Conservation (phyloP, 2,888 invertebrate species). For the Cheilosia pagana region DNA sequence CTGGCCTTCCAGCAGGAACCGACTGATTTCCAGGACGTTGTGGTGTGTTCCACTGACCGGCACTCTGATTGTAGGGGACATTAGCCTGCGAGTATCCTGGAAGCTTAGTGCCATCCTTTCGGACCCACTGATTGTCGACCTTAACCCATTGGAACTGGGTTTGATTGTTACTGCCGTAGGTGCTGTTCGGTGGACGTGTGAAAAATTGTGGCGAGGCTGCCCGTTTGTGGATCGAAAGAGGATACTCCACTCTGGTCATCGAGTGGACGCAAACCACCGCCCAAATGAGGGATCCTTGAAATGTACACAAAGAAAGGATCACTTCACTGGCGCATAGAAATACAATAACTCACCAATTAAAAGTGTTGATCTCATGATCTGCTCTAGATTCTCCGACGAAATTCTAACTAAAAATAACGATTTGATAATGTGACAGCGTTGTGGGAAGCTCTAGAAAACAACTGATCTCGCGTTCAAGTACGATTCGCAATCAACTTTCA, state of each 20-base stretch:
- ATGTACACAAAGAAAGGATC: not conserved
- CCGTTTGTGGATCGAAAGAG: conserved; percentile 27
- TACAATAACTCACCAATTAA: conserved; percentile 47
- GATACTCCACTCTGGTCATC: conserved; percentile 22
- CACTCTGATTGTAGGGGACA: conserved; percentile 60
- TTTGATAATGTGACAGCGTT: conserved; percentile 23
- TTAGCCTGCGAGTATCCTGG: conserved; percentile 62
- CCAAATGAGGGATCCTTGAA: conserved; percentile 43
- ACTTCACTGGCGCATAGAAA: not conserved
- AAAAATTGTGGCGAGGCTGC: conserved; percentile 47
- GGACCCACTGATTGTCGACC: conserved; percentile 65
- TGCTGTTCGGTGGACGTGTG: conserved; percentile 18
- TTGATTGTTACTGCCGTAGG: conserved; percentile 20
- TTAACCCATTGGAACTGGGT: conserved; percentile 65
- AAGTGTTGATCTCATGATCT: conserved; percentile 65
- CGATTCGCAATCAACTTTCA: conserved; percentile 46
- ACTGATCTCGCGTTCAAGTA: conserved; percentile 50
- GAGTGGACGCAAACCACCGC: conserved; percentile 30
- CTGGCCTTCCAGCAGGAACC: not conserved
- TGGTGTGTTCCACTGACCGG: conserved; percentile 37
- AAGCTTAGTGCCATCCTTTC: conserved; percentile 46
- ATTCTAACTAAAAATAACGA: conserved; percentile 38
- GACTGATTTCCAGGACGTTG: conserved; percentile 34
- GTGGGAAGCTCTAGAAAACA: conserved; percentile 44
- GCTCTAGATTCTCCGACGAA: conserved; percentile 19